phyloP scores from a whole-genome alignment of 2,888 invertebrate species.

The Euzetes globulus region DNA sequence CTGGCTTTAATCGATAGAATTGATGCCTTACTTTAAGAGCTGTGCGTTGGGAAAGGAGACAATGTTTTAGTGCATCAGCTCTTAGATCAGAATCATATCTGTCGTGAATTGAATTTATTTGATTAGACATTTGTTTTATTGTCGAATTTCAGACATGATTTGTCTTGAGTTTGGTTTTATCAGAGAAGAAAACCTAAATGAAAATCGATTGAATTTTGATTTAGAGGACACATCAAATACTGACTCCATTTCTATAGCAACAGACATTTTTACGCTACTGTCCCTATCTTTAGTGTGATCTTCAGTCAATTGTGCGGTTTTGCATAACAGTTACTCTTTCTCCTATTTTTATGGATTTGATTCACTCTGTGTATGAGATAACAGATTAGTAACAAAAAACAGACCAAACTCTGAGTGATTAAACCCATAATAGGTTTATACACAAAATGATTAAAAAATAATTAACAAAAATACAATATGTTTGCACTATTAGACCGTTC shows the following conservation, averaged over 20 bases:
- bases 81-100: too few relatives aligned
- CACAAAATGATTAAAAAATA: not conserved
- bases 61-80: too few relatives aligned
- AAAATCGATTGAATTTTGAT: constrained; percentile 17
- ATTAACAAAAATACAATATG: not conserved
- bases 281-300: not conserved
- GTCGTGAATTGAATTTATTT: not conserved
- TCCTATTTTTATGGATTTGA: not conserved
- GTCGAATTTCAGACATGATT: constrained; percentile 7
- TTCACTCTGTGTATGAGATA: not conserved
- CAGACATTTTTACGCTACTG: not conserved
- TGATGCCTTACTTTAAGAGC: not conserved
- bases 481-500: not conserved
- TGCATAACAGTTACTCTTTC: not conserved
- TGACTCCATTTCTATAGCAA: constrained; percentile 5
- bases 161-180: not conserved
- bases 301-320: not conserved
- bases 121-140: not conserved
- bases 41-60: not conserved
- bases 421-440: not conserved
- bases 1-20: not conserved
- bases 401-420: not conserved
- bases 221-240: constrained; percentile 5
- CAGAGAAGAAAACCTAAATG: not conserved
- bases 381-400: not conserved